A percentile compares a stretch with the other conserved stretches of the same genome.
Conservation (phyloP, 2,888 invertebrate genomes). For the Microctonus brassicae region DNA sequence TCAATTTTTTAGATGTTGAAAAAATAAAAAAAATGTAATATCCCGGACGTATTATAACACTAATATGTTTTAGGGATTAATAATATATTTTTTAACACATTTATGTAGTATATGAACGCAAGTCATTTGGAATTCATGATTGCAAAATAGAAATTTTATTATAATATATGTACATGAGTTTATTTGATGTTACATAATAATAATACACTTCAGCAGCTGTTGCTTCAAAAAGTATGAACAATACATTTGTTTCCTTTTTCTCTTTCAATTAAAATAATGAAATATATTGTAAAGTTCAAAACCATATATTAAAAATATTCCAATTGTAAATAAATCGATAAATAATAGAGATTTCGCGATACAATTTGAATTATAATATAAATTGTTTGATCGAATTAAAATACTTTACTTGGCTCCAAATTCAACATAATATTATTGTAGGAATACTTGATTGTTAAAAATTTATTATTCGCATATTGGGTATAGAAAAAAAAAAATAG, state of each 20-base stretch:
- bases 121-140: background rate
- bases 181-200: constrained; percentile 17
- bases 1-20: background rate
- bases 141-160: constrained; percentile 14
- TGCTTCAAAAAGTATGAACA: background rate
- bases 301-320: background rate
- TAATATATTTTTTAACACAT: background rate
- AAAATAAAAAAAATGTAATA: background rate
- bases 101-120: background rate
- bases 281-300: constrained; percentile 8
- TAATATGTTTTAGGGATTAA: background rate
- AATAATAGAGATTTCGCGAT: no score
- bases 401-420: no score
- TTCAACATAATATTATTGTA: no score
- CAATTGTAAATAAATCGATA: background rate
- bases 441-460: no score
- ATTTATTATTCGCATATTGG: no score
- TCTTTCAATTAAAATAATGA: constrained; percentile 1
- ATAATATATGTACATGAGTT: constrained; percentile 21
- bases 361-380: constrained; percentile 10
- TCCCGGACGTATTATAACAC: background rate
- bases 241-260: background rate
- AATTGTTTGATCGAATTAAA: background rate
- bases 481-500: no score
- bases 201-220: background rate